These are phyloP conservation scores for Anas bernieri DNA, from an alignment of 2,797 vertebrate species.

Conservation along the genomic window DNA sequence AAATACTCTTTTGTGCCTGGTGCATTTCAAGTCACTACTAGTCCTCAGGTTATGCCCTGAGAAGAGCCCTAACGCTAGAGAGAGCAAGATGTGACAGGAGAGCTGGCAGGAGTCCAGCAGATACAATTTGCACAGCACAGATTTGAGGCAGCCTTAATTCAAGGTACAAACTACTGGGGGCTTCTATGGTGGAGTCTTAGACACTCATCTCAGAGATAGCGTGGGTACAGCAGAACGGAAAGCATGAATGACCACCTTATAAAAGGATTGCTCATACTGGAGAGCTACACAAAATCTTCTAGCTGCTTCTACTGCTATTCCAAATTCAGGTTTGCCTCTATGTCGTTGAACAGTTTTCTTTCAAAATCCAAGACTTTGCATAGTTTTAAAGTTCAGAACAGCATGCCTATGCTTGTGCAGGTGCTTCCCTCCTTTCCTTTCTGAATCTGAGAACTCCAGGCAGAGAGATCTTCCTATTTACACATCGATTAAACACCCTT, in stretches of 20 bases:
- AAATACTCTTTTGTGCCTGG: conserved; percentile 1
- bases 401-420: not conserved
- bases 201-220: not conserved
- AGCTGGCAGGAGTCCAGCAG: conserved; percentile 37
- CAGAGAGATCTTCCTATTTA: not conserved
- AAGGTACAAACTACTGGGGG: not conserved
- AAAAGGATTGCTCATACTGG: not conserved
- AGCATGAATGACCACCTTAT: not conserved
- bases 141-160: not conserved
- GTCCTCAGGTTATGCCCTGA: conserved; percentile 35
- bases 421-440: not conserved
- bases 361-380: not conserved
- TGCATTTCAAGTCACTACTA: conserved; percentile 41
- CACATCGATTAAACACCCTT: not conserved
- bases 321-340: not conserved
- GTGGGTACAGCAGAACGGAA: not conserved
- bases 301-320: not conserved
- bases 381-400: not conserved
- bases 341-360: not conserved
- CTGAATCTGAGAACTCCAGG: not conserved
- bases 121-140: not conserved
- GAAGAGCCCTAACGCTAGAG: not conserved
- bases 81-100: conserved; percentile 41
- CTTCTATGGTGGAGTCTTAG: not conserved
- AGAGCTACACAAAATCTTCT: not conserved